Evolutionary conservation across 2,113 vertebrate genomes (phyloP).

Genomic region (Puma concolor): DNA sequence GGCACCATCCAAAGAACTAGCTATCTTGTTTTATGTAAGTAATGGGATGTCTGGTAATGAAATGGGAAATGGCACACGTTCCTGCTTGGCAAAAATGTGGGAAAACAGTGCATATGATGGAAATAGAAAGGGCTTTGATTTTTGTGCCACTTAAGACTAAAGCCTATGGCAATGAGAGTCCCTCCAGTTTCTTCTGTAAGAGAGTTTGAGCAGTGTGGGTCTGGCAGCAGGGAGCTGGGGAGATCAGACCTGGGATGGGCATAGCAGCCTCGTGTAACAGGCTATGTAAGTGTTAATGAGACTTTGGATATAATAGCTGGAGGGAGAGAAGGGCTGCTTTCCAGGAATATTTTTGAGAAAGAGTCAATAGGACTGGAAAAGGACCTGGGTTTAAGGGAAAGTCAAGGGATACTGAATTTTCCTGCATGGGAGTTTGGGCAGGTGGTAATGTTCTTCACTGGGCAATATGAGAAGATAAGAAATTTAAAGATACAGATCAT

Average conservation of each 20-base stretch:
- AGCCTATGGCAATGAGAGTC: background rate
- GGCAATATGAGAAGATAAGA: background rate
- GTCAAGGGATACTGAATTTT: background rate
- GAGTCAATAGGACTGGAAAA: background rate
- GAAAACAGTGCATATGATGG: background rate
- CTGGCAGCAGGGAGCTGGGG: background rate
- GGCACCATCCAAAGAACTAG: background rate
- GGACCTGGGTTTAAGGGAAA: background rate
- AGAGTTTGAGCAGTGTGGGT: background rate
- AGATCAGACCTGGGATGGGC: background rate
- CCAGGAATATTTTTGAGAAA: background rate
- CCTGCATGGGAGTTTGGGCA: background rate
- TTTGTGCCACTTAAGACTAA: background rate
- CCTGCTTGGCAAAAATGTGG: background rate
- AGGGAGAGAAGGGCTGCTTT: background rate
- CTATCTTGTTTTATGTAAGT: background rate
- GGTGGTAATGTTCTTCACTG: background rate
- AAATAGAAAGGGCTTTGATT: background rate
- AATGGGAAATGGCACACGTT: background rate
- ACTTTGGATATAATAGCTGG: background rate
- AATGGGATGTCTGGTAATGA: background rate
- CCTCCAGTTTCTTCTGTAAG: background rate
- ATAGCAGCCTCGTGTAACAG: background rate
- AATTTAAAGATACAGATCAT: background rate
- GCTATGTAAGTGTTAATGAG: background rate